Conservation (phyloP, 2,888 invertebrate genomes). For the Pristionchus japonicus region DNA sequence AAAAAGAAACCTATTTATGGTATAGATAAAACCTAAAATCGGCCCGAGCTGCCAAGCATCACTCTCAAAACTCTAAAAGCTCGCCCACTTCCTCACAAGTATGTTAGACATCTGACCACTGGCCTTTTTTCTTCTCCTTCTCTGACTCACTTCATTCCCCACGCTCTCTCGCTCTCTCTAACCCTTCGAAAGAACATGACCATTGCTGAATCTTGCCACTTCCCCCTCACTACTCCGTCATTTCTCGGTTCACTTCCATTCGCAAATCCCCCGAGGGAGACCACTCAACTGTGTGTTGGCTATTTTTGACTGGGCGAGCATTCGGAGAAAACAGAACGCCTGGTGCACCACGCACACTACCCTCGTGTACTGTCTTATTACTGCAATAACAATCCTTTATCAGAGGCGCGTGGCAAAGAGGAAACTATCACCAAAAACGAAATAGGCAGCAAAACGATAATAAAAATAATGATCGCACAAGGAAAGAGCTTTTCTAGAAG, state of each 20-base stretch:
- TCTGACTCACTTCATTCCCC: not conserved
- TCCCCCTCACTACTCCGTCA: constrained; percentile 7
- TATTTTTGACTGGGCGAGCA: not conserved
- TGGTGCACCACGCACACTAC: not conserved
- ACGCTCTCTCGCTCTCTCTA: constrained; percentile 3
- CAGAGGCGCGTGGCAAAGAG: not conserved
- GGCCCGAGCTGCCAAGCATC: too few relatives aligned
- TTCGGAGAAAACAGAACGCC: not conserved
- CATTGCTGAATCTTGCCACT: not conserved
- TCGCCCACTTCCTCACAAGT: not conserved
- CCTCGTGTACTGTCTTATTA: too few relatives aligned
- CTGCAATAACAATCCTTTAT: too few relatives aligned
- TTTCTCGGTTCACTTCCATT: constrained; percentile 11
- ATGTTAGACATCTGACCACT: constrained; percentile 25
- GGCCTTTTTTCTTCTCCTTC: not conserved
- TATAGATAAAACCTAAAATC: too few relatives aligned
- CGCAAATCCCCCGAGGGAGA: not conserved
- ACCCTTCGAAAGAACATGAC: not conserved
- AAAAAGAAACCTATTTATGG: too few relatives aligned
- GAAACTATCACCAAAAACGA: not conserved
- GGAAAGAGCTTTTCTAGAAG: not conserved
- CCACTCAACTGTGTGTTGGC: not conserved
- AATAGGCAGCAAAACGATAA: not conserved
- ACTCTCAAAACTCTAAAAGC: too few relatives aligned
- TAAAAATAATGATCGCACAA: not conserved